phyloP scores from a whole-genome alignment of 2,797 vertebrate species.

The Anabacerthia variegaticeps region DNA sequence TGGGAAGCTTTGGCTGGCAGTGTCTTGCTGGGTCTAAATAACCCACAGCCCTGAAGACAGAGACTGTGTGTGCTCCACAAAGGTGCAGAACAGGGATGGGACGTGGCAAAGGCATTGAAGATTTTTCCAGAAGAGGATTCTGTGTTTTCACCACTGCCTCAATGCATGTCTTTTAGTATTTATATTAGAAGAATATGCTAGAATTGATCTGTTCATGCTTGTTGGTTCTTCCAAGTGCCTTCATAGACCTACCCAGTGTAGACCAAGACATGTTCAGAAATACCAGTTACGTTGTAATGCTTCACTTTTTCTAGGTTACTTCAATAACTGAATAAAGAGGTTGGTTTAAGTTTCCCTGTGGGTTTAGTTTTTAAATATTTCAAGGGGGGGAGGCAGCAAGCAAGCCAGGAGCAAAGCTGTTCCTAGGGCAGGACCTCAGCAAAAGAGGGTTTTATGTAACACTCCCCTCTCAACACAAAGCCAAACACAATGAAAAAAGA shows the following conservation, averaged over 20 bases:
- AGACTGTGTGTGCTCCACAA: neutral
- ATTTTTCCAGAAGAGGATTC: neutral
- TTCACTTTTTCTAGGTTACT: slow-evolving; percentile 71
- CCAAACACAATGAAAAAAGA: neutral
- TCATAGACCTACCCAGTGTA: slow-evolving; percentile 9
- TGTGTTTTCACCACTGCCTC: slow-evolving; percentile 57
- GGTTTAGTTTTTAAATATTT: neutral
- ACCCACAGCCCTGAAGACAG: neutral
- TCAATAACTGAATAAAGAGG: slow-evolving; percentile 72
- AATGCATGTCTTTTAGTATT: slow-evolving; percentile 77
- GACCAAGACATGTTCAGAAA: slow-evolving; percentile 56
- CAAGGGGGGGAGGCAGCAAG: neutral
- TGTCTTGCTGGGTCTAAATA: neutral
- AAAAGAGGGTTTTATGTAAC: neutral
- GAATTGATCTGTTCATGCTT: slow-evolving; percentile 55
- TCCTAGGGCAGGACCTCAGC: neutral
- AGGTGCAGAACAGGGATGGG: neutral
- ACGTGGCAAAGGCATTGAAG: slow-evolving; percentile 11
- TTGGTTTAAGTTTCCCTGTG: slow-evolving; percentile 51
- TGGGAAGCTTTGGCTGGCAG: slow-evolving; percentile 3
- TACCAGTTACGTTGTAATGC: slow-evolving; percentile 58
- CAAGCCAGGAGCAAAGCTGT: neutral
- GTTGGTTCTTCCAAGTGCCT: slow-evolving; percentile 62
- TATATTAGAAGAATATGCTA: slow-evolving; percentile 80
- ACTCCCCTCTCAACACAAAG: neutral